Evolutionary conservation across 2,113 vertebrate genomes (phyloP).

Genomic region (Capreolus pygargus): DNA sequence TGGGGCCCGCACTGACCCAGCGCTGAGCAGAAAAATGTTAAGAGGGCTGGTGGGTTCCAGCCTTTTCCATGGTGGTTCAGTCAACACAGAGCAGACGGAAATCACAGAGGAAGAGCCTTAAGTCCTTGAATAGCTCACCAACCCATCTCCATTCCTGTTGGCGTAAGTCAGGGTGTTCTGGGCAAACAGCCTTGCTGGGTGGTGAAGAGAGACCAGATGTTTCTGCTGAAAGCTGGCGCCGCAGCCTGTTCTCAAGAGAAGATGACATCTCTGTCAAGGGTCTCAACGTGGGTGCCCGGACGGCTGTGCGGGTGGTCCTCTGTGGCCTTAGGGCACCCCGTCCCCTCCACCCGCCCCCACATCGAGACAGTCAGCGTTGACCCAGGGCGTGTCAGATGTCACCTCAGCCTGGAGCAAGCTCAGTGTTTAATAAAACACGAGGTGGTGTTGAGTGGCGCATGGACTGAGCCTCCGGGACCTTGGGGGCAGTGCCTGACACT

Average conservation of each 20-base stretch:
- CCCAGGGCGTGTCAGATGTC: accelerated
- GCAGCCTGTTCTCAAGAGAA: background rate
- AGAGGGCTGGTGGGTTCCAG: accelerated
- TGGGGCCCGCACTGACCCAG: background rate
- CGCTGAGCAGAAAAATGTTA: accelerated
- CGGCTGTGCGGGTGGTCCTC: background rate
- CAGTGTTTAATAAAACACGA: background rate
- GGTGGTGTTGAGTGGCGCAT: background rate
- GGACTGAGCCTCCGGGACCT: background rate
- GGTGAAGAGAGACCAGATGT: background rate
- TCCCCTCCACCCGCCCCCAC: background rate
- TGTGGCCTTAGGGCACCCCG: background rate
- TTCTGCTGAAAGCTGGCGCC: background rate
- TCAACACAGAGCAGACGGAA: accelerated
- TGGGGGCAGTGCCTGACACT: background rate
- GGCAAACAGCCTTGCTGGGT: background rate
- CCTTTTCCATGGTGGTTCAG: too few relatives aligned
- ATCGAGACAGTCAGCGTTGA: background rate
- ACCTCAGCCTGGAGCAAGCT: background rate
- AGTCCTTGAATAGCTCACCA: background rate
- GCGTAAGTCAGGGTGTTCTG: background rate
- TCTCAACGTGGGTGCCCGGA: background rate
- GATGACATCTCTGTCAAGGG: background rate
- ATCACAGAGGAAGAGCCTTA: background rate
- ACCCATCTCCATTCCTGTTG: background rate